phyloP scores from a whole-genome alignment of 2,113 vertebrate species.

The Hydrochoerus hydrochaeris region DNA sequence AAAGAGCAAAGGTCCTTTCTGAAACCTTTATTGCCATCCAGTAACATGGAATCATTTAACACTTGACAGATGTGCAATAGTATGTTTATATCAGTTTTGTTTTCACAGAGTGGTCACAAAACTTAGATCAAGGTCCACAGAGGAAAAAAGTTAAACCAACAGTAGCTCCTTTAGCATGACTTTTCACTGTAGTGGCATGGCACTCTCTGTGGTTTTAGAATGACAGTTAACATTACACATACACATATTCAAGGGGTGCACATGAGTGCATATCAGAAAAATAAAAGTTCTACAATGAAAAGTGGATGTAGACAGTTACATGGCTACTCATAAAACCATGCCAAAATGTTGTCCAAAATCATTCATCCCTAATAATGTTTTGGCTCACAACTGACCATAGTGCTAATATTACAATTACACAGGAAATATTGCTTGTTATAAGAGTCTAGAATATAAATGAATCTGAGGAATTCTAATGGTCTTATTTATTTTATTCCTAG shows the following conservation, averaged over 20 bases:
- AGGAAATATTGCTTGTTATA: conserved; percentile 24
- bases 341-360: background rate
- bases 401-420: background rate
- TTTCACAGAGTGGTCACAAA: background rate
- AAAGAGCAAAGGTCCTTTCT: background rate
- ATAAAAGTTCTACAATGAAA: background rate
- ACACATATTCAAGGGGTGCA: no score
- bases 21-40: background rate
- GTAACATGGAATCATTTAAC: background rate
- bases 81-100: background rate
- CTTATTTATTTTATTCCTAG: conserved; percentile 4
- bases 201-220: no score
- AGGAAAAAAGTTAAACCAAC: background rate
- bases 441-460: conserved; percentile 23
- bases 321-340: no score
- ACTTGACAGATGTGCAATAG: background rate
- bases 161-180: background rate
- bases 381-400: background rate
- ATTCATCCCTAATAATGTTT: background rate
- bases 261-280: background rate
- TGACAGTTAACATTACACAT: background rate
- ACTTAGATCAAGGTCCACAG: background rate
- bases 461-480: background rate
- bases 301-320: background rate
- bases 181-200: background rate